Conservation (phyloP, 2,888 invertebrate species). For the Platycheirus rosarum region DNA sequence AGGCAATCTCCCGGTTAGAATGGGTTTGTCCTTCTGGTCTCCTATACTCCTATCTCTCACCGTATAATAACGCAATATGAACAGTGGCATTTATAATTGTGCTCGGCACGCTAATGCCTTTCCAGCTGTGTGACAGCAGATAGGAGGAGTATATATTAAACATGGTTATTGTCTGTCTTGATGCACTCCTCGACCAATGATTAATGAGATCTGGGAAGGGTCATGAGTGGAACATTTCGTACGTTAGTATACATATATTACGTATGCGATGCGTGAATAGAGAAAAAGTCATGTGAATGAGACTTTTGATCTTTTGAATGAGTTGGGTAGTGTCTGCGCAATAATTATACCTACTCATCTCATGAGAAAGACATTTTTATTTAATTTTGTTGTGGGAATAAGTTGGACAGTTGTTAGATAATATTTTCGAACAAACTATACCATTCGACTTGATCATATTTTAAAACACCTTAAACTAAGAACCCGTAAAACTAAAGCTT, state of each 20-base stretch:
- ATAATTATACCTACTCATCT: conserved; percentile 29
- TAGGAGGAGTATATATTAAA: conserved; percentile 9
- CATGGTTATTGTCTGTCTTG: conserved; percentile 49
- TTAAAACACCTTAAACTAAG: too few relatives aligned
- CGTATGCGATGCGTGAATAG: conserved; percentile 6
- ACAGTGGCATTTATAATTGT: conserved; percentile 64
- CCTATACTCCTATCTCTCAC: conserved; percentile 20
- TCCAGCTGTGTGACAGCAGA: conserved; percentile 18
- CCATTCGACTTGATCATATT: too few relatives aligned
- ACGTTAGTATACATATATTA: conserved; percentile 1
- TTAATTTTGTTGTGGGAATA: too few relatives aligned
- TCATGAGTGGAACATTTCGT: conserved; percentile 14
- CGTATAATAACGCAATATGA: conserved; percentile 49
- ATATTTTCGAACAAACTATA: too few relatives aligned
- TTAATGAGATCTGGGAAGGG: conserved; percentile 55
- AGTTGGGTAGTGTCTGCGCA: conserved; percentile 35
- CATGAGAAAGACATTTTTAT: conserved; percentile 1
- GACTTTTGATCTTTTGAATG: conserved; percentile 47
- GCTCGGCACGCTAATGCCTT: conserved; percentile 52
- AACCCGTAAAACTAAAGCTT: too few relatives aligned
- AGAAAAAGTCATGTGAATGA: conserved; percentile 43
- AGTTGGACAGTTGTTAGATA: too few relatives aligned
- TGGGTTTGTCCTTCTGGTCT: conserved; percentile 4
- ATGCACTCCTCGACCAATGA: conserved; percentile 50
- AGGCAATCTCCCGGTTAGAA: conserved; percentile 2